phyloP scores from a whole-genome alignment of 30 jellyfish, hydroid and myxozoan species.

The Aurelia sp. region DNA sequence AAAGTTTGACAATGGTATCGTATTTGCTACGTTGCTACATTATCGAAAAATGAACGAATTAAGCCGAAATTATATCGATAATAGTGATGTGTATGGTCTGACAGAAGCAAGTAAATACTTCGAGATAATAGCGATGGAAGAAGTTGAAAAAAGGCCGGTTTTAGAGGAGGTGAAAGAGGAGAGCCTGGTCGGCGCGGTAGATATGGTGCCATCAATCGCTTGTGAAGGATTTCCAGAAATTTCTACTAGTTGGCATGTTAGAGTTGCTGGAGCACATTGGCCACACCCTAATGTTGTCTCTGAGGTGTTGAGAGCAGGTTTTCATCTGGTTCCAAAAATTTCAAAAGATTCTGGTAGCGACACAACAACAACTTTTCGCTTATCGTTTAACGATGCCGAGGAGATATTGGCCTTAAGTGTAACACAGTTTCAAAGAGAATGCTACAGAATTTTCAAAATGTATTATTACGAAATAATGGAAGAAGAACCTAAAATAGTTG shows the following conservation, averaged over 20 bases:
- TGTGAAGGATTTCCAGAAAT: conserved; percentile 57
- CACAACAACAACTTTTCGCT: conserved; percentile 40
- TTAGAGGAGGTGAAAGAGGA: neutral
- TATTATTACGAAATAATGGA: conserved; percentile 51
- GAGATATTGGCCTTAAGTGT: conserved; percentile 20
- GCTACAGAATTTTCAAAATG: conserved; percentile 53
- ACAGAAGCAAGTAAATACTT: conserved; percentile 1
- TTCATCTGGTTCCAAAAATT: conserved; percentile 54
- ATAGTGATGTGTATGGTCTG: neutral
- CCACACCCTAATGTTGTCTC: conserved; percentile 33
- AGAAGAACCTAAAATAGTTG: conserved; percentile 33
- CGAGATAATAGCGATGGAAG: neutral
- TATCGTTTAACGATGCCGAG: conserved; percentile 50
- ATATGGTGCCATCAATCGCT: conserved; percentile 49
- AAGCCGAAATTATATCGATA: neutral
- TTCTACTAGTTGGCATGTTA: conserved; percentile 18
- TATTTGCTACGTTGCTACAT: neutral
- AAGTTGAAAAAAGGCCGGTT: neutral
- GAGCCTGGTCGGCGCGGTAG: conserved; percentile 32
- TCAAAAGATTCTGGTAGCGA: conserved; percentile 11
- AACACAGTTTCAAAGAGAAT: conserved; percentile 37
- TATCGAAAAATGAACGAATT: neutral
- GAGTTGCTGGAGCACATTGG: conserved; percentile 52
- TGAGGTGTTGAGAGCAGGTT: conserved; percentile 41
- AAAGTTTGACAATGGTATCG: conserved; percentile 37